Percentiles rank a stretch among this genome's conserved stretches.
Evolutionary conservation across 2,113 vertebrate species (phyloP).

Genomic region (Nanger granti): DNA sequence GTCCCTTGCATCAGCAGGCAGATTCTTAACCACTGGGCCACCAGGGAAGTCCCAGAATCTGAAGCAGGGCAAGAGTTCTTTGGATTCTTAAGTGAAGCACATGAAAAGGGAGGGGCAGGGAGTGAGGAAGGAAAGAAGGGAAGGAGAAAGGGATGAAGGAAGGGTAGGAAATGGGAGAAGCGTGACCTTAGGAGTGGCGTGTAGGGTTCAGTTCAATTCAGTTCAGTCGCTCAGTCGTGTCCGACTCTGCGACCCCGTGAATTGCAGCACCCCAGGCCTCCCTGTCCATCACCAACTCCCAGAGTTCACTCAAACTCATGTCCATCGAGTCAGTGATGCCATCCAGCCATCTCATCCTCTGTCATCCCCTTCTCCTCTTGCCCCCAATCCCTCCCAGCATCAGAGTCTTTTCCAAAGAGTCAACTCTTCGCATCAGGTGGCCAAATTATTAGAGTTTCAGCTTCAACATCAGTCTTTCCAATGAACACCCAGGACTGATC

Average conservation of each 20-base stretch:
- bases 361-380: background rate
- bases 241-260: accelerated
- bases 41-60: background rate
- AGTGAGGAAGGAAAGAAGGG: too few relatives aligned
- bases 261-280: accelerated
- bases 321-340: background rate
- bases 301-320: accelerated
- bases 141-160: too few relatives aligned
- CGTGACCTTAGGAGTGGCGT: background rate
- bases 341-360: background rate
- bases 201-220: background rate
- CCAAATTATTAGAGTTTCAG: background rate
- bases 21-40: background rate
- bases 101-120: background rate
- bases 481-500: background rate
- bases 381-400: background rate
- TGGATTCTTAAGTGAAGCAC: background rate
- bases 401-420: background rate
- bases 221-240: background rate
- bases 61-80: background rate
- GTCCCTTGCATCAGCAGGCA: background rate
- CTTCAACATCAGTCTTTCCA: background rate
- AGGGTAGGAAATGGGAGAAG: background rate
- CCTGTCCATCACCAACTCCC: background rate
- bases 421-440: background rate